Percentiles rank a stretch among this genome's conserved stretches.
Conservation (phyloP, 2,888 invertebrate species). For the Melipona beecheii region DNA sequence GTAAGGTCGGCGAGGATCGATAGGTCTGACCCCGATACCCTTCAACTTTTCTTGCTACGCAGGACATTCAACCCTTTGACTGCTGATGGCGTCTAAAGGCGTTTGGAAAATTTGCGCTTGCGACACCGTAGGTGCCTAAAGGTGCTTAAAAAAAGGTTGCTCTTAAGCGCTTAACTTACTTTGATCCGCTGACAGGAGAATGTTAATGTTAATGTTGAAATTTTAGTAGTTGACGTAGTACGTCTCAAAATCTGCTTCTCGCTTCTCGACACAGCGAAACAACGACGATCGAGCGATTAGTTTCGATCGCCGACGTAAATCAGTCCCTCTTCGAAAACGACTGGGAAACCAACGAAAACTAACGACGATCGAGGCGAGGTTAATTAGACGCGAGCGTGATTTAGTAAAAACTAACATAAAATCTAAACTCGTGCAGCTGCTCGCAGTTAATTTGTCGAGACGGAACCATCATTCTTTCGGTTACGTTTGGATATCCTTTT, state of each 20-base stretch:
- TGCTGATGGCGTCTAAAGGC: no score
- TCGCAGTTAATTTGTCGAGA: not conserved
- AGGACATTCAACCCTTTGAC: slow-evolving; percentile 62
- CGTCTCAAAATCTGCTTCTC: no score
- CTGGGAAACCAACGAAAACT: not conserved
- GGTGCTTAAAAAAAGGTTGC: no score
- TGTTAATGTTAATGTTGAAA: no score
- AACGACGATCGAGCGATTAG: slow-evolving; percentile 41
- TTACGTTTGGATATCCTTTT: no score
- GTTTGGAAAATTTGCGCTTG: no score
- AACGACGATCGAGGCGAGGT: not conserved
- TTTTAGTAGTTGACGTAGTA: no score
- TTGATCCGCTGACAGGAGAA: no score
- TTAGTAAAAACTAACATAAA: not conserved
- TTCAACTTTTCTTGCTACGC: slow-evolving; percentile 70
- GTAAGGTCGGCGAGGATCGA: slow-evolving; percentile 68
- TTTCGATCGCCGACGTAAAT: slow-evolving; percentile 14
- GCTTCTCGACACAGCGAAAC: slow-evolving; percentile 22
- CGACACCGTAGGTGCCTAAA: no score
- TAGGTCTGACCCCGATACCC: slow-evolving; percentile 71
- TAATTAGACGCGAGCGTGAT: slow-evolving; percentile 1
- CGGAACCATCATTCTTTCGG: not conserved
- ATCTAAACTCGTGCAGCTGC: not conserved
- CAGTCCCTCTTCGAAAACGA: not conserved
- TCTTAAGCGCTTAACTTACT: no score